Evolutionary conservation across 1,140 invertebrate species (phyloP).

Genomic region (Forficula auricularia): DNA sequence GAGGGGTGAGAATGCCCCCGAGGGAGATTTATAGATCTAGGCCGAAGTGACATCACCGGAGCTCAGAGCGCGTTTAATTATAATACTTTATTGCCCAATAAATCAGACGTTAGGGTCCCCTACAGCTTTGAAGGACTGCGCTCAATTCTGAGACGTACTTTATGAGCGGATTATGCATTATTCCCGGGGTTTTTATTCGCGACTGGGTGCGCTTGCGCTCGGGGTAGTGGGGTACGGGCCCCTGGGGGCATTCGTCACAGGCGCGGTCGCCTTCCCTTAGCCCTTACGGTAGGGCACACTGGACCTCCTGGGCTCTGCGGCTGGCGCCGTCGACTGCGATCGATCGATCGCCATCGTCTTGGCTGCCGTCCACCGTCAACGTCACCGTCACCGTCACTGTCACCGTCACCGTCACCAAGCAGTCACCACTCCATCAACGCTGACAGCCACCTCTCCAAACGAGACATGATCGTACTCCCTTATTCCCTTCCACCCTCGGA

Average conservation of each 20-base stretch:
- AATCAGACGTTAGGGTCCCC: conserved; percentile 14
- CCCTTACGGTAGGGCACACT: not conserved
- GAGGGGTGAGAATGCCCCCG: conserved; percentile 8
- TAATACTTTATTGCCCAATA: conserved; percentile 18
- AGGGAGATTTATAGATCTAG: conserved; percentile 25
- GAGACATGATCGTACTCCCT: too few species aligned
- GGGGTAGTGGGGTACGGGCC: not conserved
- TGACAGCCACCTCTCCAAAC: not conserved
- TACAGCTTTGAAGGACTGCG: conserved; percentile 27
- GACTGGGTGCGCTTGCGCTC: not conserved
- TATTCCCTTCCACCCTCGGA: too few species aligned
- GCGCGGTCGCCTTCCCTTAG: not conserved
- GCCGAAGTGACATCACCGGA: conserved; percentile 24
- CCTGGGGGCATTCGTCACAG: not conserved
- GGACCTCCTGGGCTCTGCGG: too few species aligned
- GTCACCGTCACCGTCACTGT: not conserved
- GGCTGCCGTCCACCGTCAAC: not conserved
- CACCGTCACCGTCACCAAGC: not conserved
- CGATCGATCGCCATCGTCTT: too few species aligned
- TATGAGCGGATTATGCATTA: conserved; percentile 30
- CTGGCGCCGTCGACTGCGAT: too few species aligned
- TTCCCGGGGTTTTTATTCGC: conserved; percentile 14
- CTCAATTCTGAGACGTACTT: conserved; percentile 28
- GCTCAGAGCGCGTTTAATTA: conserved; percentile 22
- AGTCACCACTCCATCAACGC: not conserved